Conservation (phyloP, 2,888 invertebrate species). For the Eucera pruinosa region DNA sequence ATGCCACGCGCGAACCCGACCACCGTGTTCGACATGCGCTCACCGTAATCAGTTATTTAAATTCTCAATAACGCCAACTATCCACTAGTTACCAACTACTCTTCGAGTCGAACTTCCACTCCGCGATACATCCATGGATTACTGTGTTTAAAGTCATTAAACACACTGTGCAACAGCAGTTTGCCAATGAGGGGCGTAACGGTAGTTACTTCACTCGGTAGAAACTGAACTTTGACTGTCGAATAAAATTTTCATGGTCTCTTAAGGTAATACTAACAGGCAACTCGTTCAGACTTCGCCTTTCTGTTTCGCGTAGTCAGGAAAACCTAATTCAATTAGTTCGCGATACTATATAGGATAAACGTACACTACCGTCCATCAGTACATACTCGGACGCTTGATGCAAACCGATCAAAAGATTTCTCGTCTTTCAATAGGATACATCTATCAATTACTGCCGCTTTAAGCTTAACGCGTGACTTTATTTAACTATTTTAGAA, state of each 20-base stretch:
- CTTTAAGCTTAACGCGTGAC: too few species aligned
- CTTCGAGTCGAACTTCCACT: constrained; percentile 15
- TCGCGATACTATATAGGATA: neutral
- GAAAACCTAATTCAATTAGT: neutral
- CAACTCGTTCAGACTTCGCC: neutral
- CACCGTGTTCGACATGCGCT: constrained; percentile 10
- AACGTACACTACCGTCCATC: too few species aligned
- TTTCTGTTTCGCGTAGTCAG: neutral
- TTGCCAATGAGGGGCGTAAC: neutral
- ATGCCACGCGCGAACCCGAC: constrained; percentile 16
- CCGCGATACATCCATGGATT: neutral
- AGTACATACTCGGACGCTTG: too few species aligned
- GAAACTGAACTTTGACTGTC: neutral
- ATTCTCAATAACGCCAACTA: constrained; percentile 7
- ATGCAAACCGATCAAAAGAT: neutral
- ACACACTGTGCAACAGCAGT: neutral
- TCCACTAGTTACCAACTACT: constrained; percentile 3
- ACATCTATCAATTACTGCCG: too few species aligned
- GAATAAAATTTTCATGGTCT: constrained; percentile 19
- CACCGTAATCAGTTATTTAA: constrained; percentile 39
- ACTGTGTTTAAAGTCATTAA: constrained; percentile 22
- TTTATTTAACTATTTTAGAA: too few species aligned
- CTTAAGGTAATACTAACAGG: neutral
- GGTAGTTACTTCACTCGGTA: neutral
- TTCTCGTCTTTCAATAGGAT: too few species aligned